phyloP scores from a whole-genome alignment of 1,140 invertebrate genomes.

The Drosophila novamexicana region DNA sequence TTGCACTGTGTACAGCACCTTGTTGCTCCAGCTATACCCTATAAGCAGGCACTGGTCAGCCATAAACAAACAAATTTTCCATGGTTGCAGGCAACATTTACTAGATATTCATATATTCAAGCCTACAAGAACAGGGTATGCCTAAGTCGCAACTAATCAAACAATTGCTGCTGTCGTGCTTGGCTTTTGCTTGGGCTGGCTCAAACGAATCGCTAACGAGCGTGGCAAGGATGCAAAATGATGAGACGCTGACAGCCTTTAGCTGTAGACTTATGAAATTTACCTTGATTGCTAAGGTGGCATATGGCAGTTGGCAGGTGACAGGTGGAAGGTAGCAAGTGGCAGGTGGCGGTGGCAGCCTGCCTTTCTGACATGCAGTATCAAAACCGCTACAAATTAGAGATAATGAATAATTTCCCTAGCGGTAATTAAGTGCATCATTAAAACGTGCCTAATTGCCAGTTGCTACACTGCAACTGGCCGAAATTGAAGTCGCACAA shows the following conservation, averaged over 20 bases:
- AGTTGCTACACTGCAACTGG: constrained; percentile 13
- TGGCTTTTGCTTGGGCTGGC: constrained; percentile 3
- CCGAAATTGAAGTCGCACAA: constrained; percentile 48
- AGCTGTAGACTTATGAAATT: constrained; percentile 26
- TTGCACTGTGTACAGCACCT: constrained; percentile 32
- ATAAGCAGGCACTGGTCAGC: not conserved
- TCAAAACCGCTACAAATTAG: constrained; percentile 59
- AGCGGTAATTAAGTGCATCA: constrained; percentile 76
- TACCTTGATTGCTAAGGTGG: constrained; percentile 45
- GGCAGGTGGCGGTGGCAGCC: not conserved
- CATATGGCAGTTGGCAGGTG: constrained; percentile 2
- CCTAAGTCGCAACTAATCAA: not conserved
- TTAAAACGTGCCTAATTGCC: constrained; percentile 64
- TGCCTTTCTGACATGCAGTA: constrained; percentile 22
- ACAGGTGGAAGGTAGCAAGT: constrained; percentile 4
- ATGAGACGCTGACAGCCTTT: constrained; percentile 42
- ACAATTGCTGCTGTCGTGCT: not conserved
- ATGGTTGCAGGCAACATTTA: too few species aligned
- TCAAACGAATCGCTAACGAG: constrained; percentile 66
- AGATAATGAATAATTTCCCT: constrained; percentile 77
- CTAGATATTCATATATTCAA: too few species aligned
- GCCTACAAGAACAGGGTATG: constrained; percentile 16
- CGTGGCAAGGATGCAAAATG: constrained; percentile 28
- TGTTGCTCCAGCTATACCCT: constrained; percentile 36
- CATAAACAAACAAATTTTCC: not conserved